Evolutionary conservation across 2,797 vertebrate genomes (phyloP).

Genomic region (Rhynchonycteris naso): DNA sequence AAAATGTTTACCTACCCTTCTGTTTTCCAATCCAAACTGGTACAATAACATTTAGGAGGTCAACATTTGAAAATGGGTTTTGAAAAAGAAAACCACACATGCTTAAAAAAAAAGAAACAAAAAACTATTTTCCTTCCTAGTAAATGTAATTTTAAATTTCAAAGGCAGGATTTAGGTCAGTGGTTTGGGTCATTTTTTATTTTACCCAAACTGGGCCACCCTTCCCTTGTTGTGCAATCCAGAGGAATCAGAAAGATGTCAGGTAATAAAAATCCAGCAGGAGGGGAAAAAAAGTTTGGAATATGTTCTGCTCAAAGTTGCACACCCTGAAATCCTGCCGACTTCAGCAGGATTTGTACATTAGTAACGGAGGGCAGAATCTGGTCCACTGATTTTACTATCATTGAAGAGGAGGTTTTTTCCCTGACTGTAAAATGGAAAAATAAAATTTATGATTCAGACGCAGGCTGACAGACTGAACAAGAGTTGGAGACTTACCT

Average conservation of each 20-base stretch:
- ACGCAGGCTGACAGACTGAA: constrained; percentile 45
- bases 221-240: constrained; percentile 78
- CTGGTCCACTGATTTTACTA: constrained; percentile 79
- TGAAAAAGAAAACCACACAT: constrained; percentile 82
- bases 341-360: constrained; percentile 72
- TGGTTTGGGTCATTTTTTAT: constrained; percentile 84
- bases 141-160: constrained; percentile 84
- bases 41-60: constrained; percentile 81
- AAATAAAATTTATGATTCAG: constrained; percentile 71
- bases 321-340: constrained; percentile 74
- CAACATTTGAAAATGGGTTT: constrained; percentile 82
- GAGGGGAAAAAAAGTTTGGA: constrained; percentile 61
- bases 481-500: constrained; percentile 56
- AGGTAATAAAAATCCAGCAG: constrained; percentile 81
- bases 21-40: constrained; percentile 81
- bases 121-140: constrained; percentile 81
- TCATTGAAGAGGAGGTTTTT: constrained; percentile 72
- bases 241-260: constrained; percentile 79
- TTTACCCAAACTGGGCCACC: constrained; percentile 81
- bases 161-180: constrained; percentile 83
- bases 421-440: constrained; percentile 69
- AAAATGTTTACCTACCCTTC: constrained; percentile 79
- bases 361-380: constrained; percentile 70
- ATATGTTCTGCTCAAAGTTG: constrained; percentile 65
- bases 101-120: constrained; percentile 55